A percentile compares a stretch with the other conserved stretches of the same genome.
These are phyloP conservation scores for Eristalis pertinax DNA, from an alignment of 2,888 invertebrate species.

Conservation along the genomic window DNA sequence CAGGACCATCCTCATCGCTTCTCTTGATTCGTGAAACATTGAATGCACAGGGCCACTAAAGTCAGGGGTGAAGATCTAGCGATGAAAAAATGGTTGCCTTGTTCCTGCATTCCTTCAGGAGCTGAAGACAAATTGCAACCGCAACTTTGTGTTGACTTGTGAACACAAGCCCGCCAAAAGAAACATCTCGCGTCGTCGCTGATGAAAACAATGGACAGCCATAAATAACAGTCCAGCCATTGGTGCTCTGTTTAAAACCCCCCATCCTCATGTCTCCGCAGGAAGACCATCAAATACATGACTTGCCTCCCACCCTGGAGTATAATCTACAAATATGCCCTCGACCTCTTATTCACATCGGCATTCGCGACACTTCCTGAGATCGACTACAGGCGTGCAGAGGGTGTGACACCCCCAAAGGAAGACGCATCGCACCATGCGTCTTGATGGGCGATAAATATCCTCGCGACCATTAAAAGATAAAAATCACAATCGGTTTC, in stretches of 20 bases:
- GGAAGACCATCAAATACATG: background rate
- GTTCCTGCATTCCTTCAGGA: too few species aligned
- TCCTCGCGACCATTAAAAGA: conserved; percentile 42
- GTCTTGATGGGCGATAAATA: conserved; percentile 55
- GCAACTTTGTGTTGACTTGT: conserved; percentile 1
- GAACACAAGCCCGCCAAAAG: background rate
- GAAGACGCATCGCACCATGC: background rate
- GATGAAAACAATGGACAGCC: background rate
- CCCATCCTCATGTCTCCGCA: background rate
- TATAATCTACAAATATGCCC: too few species aligned
- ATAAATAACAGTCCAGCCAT: background rate
- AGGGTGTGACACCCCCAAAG: background rate
- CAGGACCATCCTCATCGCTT: too few species aligned
- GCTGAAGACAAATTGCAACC: background rate
- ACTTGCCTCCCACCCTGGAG: background rate
- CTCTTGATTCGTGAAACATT: too few species aligned
- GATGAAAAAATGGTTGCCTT: background rate
- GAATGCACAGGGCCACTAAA: too few species aligned
- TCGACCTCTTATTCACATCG: background rate
- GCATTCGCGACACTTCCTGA: background rate
- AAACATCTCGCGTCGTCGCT: background rate
- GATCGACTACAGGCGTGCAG: background rate
- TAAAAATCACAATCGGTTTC: conserved; percentile 61
- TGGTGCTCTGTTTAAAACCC: background rate
- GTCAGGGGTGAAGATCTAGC: too few species aligned